phyloP scores from a whole-genome alignment of 2,797 vertebrate species.

The Tragopan temminckii region DNA sequence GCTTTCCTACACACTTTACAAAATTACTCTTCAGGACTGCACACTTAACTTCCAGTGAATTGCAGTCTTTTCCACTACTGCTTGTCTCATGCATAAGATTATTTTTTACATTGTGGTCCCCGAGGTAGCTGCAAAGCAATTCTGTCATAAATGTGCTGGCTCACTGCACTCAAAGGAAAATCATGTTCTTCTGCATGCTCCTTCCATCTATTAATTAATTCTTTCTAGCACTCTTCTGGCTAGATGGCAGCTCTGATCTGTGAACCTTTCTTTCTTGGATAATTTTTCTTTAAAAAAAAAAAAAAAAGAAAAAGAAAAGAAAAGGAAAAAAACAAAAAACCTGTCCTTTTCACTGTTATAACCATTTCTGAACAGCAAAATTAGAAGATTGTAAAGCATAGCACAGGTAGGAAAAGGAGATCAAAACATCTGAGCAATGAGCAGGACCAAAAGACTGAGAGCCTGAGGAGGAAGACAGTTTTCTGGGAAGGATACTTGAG shows the following conservation, averaged over 20 bases:
- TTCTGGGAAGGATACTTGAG: neutral
- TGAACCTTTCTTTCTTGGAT: neutral
- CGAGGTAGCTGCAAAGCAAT: neutral
- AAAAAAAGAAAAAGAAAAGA: neutral
- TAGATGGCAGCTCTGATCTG: slow-evolving; percentile 2
- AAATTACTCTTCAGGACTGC: neutral
- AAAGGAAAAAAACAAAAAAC: accelerated
- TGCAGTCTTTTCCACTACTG: neutral
- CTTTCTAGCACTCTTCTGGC: neutral
- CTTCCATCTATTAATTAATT: slow-evolving; percentile 23
- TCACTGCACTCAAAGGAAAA: slow-evolving; percentile 25
- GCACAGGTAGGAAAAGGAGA: neutral
- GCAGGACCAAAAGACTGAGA: neutral
- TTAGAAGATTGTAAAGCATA: neutral
- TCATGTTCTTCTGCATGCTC: neutral
- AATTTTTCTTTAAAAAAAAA: neutral
- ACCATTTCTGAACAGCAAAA: neutral
- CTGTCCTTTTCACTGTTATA: neutral
- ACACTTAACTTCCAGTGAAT: neutral
- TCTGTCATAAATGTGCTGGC: slow-evolving; percentile 18
- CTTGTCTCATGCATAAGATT: accelerated
- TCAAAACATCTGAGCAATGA: neutral
- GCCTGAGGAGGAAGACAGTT: neutral
- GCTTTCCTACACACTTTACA: neutral
- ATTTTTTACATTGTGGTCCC: neutral